phyloP scores from a whole-genome alignment of 2,113 vertebrate genomes.

The Tetraodon nigroviridis region DNA sequence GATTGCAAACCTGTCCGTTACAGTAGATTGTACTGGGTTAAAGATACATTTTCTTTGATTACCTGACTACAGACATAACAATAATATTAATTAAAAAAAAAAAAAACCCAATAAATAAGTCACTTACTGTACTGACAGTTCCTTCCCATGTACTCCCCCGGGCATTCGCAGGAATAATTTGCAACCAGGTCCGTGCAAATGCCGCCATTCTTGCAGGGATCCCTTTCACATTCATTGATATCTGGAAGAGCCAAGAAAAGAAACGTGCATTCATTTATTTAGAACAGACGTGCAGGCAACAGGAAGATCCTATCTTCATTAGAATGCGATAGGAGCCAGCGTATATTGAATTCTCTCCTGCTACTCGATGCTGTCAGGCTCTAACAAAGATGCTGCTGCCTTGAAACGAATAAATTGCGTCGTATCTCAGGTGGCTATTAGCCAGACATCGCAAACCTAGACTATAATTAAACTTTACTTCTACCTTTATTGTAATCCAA shows the following conservation, averaged over 20 bases:
- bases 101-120: conserved; percentile 5
- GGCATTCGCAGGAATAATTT: conserved; percentile 97
- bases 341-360: conserved; percentile 55
- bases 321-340: conserved; percentile 45
- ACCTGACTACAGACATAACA: too few species aligned
- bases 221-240: conserved; percentile 93
- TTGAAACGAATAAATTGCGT: conserved; percentile 51
- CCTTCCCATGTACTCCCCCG: conserved; percentile 97
- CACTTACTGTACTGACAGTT: conserved; percentile 97
- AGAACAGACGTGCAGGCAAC: conserved; percentile 44
- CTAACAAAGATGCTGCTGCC: conserved; percentile 32
- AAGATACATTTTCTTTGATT: too few species aligned
- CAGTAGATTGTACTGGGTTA: too few species aligned
- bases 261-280: conserved; percentile 39
- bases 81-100: conserved; percentile 16
- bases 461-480: conserved; percentile 7
- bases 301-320: conserved; percentile 49
- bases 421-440: conserved; percentile 10
- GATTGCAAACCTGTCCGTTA: too few species aligned
- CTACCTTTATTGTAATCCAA: conserved; percentile 7
- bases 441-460: background rate
- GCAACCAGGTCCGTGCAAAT: conserved; percentile 94
- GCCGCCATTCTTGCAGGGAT: conserved; percentile 93
- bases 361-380: conserved; percentile 43
- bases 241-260: conserved; percentile 73